These are phyloP conservation scores for Regulus satrapa DNA, from an alignment of 2,113 vertebrate species.

Conservation along the genomic window DNA sequence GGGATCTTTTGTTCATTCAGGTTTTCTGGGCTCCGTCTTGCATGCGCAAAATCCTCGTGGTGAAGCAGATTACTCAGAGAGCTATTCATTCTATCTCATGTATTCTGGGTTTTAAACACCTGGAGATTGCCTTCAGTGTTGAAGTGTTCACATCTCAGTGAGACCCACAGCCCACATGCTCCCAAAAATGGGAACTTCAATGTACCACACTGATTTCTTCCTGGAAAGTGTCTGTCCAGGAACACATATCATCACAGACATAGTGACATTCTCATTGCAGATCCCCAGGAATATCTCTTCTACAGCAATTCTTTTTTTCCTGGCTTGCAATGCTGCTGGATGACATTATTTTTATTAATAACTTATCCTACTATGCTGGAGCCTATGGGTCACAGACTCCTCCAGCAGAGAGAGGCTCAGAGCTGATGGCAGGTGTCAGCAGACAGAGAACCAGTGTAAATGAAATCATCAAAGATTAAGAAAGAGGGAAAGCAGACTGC, in stretches of 20 bases:
- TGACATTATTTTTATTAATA: constrained; percentile 8
- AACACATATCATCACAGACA: background rate
- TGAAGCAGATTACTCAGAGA: background rate
- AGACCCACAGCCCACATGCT: background rate
- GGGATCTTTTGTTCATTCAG: accelerated
- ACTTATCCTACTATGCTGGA: background rate
- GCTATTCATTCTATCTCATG: background rate
- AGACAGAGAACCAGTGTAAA: background rate
- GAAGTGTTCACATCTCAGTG: background rate
- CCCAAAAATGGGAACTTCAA: background rate
- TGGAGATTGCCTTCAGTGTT: background rate
- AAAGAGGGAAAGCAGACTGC: background rate
- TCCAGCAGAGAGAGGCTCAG: background rate
- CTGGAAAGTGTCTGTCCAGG: background rate
- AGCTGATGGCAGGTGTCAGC: constrained; percentile 17
- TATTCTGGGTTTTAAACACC: background rate
- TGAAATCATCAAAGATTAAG: constrained; percentile 13
- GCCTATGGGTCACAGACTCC: background rate
- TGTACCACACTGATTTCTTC: background rate
- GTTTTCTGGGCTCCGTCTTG: background rate
- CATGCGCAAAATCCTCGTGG: background rate
- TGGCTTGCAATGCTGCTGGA: background rate
- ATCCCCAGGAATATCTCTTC: background rate
- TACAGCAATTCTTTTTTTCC: background rate
- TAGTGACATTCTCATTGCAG: background rate